Conservation (phyloP, 2,113 vertebrate genomes). For the Microcebus jonahi region DNA sequence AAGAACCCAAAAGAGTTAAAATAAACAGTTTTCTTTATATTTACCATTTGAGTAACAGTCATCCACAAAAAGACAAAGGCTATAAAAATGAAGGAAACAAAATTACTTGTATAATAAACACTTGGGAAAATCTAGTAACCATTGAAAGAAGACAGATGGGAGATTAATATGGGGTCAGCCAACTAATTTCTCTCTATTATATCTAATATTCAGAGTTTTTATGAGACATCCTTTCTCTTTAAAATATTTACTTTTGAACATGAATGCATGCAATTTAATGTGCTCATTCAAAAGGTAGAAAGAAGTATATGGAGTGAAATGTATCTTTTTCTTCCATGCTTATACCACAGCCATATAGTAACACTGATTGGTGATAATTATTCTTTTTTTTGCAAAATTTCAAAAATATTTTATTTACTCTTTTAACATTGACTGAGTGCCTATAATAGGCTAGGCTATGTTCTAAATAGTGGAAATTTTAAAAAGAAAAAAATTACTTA, state of each 20-base stretch:
- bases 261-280: background rate
- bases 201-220: background rate
- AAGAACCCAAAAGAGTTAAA: conserved; percentile 42
- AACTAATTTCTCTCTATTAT: background rate
- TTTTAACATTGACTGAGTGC: background rate
- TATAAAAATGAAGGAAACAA: background rate
- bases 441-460: background rate
- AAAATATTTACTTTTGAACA: background rate
- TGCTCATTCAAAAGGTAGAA: background rate
- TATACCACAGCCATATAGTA: background rate
- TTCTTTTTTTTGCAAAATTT: background rate
- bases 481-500: background rate
- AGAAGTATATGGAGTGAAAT: background rate
- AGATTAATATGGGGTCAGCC: background rate
- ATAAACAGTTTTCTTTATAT: background rate
- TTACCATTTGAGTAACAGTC: background rate
- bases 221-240: background rate
- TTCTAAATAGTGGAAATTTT: background rate
- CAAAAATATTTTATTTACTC: background rate
- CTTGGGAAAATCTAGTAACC: background rate
- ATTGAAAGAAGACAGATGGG: background rate
- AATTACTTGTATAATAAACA: background rate
- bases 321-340: background rate
- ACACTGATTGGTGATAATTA: background rate
- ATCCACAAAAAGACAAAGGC: background rate